A percentile compares a stretch with the other conserved stretches of the same genome.
These are phyloP conservation scores for Eupithecia exiguata DNA, from an alignment of 2,888 invertebrate genomes.

Conservation along the genomic window DNA sequence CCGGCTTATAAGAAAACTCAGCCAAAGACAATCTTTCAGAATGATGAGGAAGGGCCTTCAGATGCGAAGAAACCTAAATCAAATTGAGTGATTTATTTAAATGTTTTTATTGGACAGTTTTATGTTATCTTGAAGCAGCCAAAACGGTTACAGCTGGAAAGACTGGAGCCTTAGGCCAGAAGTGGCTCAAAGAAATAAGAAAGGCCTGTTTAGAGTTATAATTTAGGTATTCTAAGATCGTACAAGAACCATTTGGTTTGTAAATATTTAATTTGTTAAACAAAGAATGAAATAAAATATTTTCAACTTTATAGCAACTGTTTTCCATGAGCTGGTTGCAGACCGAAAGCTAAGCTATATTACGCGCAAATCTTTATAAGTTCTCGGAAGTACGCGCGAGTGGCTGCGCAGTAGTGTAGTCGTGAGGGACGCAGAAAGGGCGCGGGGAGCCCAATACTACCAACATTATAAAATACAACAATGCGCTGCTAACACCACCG, in stretches of 20 bases:
- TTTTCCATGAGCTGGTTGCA: too few species aligned
- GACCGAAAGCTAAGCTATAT: too few species aligned
- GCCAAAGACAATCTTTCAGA: constrained; percentile 92
- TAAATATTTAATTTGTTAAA: not conserved
- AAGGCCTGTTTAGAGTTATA: not conserved
- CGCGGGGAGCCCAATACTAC: too few species aligned
- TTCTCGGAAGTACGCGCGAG: too few species aligned
- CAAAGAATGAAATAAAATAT: not conserved
- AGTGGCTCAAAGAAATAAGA: not conserved
- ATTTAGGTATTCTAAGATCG: not conserved
- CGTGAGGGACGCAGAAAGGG: too few species aligned
- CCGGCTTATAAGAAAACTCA: constrained; percentile 96
- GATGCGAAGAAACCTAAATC: constrained; percentile 82
- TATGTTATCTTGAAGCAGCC: not conserved
- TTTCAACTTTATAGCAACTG: not conserved
- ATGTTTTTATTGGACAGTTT: not conserved
- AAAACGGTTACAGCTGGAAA: not conserved
- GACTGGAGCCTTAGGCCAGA: not conserved
- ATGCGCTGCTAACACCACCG: too few species aligned
- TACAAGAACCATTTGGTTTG: not conserved
- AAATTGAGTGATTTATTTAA: constrained; percentile 30
- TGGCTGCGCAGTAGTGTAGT: too few species aligned
- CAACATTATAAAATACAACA: too few species aligned
- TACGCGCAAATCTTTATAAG: too few species aligned
- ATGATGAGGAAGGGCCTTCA: constrained; percentile 78